Conservation (phyloP, 2,888 invertebrate species). For the Sericinus montela region DNA sequence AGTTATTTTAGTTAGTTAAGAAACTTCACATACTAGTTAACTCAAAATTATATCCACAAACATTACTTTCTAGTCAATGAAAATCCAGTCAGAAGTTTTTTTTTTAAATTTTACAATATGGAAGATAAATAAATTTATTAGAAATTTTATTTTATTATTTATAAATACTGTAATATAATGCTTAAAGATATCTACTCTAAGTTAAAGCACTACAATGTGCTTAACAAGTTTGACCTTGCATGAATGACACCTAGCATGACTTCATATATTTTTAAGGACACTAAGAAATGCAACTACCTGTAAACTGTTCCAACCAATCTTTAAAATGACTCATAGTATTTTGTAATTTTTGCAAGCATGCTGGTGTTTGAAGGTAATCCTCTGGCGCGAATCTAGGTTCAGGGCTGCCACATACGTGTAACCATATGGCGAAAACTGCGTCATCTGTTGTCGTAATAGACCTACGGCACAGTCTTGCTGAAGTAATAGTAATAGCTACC, state of each 20-base stretch:
- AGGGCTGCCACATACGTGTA: conserved; percentile 57
- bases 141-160: neutral
- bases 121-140: conserved; percentile 8
- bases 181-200: neutral
- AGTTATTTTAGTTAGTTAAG: neutral
- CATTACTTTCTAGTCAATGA: conserved; percentile 15
- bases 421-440: conserved; percentile 66
- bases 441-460: conserved; percentile 50
- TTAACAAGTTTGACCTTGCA: neutral
- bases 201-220: no score
- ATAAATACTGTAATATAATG: neutral
- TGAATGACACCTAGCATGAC: neutral
- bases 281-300: conserved; percentile 30
- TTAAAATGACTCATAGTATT: conserved; percentile 54
- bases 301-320: conserved; percentile 60
- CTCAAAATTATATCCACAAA: neutral
- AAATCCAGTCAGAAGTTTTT: conserved; percentile 11
- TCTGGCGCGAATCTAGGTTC: conserved; percentile 63
- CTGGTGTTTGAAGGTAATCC: conserved; percentile 60
- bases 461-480: conserved; percentile 60
- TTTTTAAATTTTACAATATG: conserved; percentile 6
- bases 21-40: no score
- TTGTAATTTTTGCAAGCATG: conserved; percentile 46
- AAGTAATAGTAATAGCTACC: conserved; percentile 46
- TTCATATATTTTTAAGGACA: conserved; percentile 3